Evolutionary conservation across 92 coral and sea anemone genomes (phyloP).

Genomic region (Paramuricea clavata): DNA sequence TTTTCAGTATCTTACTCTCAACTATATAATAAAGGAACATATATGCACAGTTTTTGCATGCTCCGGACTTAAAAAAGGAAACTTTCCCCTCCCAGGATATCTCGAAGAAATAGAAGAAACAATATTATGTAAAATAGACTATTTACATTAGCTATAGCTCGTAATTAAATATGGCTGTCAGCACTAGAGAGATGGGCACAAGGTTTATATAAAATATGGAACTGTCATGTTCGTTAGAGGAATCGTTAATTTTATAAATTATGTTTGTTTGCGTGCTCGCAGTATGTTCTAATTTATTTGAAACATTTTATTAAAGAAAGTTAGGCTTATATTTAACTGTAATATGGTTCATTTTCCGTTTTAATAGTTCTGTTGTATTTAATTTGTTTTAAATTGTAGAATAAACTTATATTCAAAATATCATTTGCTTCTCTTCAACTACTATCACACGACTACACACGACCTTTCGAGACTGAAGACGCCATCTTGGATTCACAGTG

Average conservation of each 20-base stretch:
- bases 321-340: constrained; percentile 6
- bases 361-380: constrained; percentile 21
- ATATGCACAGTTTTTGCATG: no score
- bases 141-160: neutral
- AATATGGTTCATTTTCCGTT: constrained; percentile 2
- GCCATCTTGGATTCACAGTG: no score
- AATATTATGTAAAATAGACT: neutral
- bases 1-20: no score
- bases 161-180: neutral
- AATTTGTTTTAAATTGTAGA: constrained; percentile 5
- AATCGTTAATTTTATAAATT: constrained; percentile 9
- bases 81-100: no score
- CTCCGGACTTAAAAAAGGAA: no score
- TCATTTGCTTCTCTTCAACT: neutral
- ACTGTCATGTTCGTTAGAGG: neutral
- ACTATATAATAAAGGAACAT: no score
- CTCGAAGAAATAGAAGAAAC: neutral
- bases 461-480: no score
- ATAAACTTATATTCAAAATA: neutral
- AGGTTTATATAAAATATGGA: neutral
- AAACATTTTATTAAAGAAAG: neutral
- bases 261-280: neutral
- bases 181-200: neutral
- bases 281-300: constrained; percentile 15
- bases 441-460: no score